A percentile compares a stretch with the other conserved stretches of the same genome.
These are phyloP conservation scores for Vimba vimba DNA, from an alignment of 2,113 vertebrate genomes.

Conservation along the genomic window DNA sequence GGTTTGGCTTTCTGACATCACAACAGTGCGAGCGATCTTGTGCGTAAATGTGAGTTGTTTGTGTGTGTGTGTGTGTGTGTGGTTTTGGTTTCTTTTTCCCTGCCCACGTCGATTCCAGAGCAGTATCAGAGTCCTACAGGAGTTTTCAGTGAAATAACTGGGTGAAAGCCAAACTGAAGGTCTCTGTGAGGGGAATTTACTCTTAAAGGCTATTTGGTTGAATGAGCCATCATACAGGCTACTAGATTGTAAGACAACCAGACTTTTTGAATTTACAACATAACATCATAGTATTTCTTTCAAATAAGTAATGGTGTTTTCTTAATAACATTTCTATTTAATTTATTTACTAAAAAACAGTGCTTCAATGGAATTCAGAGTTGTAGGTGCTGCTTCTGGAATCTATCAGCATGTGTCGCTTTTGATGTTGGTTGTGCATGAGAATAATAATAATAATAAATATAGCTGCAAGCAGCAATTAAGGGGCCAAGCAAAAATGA, in stretches of 20 bases:
- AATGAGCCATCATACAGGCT: neutral
- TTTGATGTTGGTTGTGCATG: too few relatives aligned
- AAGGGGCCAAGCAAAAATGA: too few relatives aligned
- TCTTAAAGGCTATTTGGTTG: neutral
- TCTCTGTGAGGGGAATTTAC: neutral
- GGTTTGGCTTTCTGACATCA: constrained; percentile 41
- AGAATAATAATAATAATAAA: too few relatives aligned
- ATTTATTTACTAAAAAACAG: too few relatives aligned
- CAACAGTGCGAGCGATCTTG: neutral
- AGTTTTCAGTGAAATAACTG: constrained; percentile 12
- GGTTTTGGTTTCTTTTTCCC: constrained; percentile 51
- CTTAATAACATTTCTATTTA: neutral
- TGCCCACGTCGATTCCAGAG: constrained; percentile 27
- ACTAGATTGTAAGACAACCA: neutral
- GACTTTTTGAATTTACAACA: neutral
- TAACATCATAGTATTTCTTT: neutral
- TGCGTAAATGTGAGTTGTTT: neutral
- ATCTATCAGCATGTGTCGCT: too few relatives aligned
- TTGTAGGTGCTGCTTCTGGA: too few relatives aligned
- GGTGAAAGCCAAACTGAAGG: neutral
- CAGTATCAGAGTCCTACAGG: constrained; percentile 1
- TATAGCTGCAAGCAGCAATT: too few relatives aligned
- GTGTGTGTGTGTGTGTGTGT: constrained; percentile 6
- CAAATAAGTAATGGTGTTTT: neutral
- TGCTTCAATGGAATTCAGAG: too few relatives aligned